Evolutionary conservation across 1,140 invertebrate genomes (phyloP), one percentile per base, ranked within the genome.

Genomic region (Cotesia glomerata): DNA sequence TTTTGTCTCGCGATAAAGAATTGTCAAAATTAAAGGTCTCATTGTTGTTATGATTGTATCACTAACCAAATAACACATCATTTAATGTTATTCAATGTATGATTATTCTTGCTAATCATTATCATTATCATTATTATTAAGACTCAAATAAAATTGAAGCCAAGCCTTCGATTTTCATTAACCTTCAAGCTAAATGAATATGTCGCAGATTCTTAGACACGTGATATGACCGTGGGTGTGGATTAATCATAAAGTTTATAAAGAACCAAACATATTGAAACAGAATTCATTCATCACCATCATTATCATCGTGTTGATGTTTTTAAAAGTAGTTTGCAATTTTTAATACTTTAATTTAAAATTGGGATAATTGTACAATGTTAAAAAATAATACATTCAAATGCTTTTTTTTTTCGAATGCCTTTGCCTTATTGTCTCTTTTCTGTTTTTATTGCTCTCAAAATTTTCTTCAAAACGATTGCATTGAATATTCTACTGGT

Each of bases 121-220:
- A 26, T 26, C 26, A 26, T 26, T 3, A 26, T 26, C 26, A 26
- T 26, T 26, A 61, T 26, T 39, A 51, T 26, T 35, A 26, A 8
- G 34, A 61, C 56, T 63, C 16, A 16, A 51, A 35, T 32, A 32
- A 71, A 66, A 59, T 58, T 49, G 52, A 18, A 54, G 64, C 63
- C 73, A 49, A 56, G 51, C 72, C 72, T 74, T 36, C 16, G 59
- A 39, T 58, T 75, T 65, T 59, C 36, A 67, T 63, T 58, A 61
- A 59, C 66, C 62, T 75, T 54, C 16, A 54, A 54, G n/a, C 13
- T n/a, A n/a, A 14, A 18, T 2, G 52, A 54, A 13, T 62, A 64
- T 52, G 74, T 66, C 66, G 45, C 16, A 65, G 61, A 34, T 16
- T 36, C 14, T 66, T 8, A 56, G 32, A 69, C 74, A 74, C 62